Evolutionary conservation across 2,888 invertebrate species (phyloP).

Genomic region (Cryptus viduatorius): DNA sequence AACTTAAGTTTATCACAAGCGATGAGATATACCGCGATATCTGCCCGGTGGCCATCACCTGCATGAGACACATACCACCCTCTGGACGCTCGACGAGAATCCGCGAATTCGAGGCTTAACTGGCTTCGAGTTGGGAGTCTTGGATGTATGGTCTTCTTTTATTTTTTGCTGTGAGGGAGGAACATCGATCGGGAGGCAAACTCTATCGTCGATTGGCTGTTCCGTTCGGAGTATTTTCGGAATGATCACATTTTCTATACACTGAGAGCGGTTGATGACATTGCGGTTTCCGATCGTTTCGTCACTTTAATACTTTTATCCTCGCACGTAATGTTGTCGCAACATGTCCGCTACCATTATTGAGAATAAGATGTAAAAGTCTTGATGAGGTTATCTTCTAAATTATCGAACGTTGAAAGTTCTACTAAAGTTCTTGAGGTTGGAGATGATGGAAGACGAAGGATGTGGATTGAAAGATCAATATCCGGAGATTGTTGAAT

Average conservation of each 20-base stretch:
- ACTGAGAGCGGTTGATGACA: not conserved
- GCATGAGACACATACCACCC: slow-evolving; percentile 12
- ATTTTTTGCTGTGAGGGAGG: not conserved
- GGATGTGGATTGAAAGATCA: not conserved
- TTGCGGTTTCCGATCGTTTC: not conserved
- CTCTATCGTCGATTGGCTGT: not conserved
- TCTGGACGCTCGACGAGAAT: slow-evolving; percentile 13
- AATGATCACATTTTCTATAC: not conserved
- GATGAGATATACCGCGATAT: slow-evolving; percentile 6
- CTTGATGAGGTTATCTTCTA: too few species aligned
- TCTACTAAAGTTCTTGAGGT: too few species aligned
- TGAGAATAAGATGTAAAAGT: not conserved
- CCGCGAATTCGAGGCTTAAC: not conserved
- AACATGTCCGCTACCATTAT: not conserved
- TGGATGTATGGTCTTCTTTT: not conserved
- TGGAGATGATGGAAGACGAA: too few species aligned
- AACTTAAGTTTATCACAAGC: slow-evolving; percentile 51
- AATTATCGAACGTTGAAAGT: too few species aligned
- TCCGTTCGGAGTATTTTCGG: not conserved
- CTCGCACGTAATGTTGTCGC: not conserved
- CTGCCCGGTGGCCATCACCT: slow-evolving; percentile 16
- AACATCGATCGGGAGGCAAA: slow-evolving; percentile 22
- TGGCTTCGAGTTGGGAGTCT: not conserved
- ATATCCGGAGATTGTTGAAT: not conserved
- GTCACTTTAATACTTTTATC: not conserved